Evolutionary conservation across 2,797 vertebrate genomes (phyloP).

Genomic region (Apogon hyalosoma): DNA sequence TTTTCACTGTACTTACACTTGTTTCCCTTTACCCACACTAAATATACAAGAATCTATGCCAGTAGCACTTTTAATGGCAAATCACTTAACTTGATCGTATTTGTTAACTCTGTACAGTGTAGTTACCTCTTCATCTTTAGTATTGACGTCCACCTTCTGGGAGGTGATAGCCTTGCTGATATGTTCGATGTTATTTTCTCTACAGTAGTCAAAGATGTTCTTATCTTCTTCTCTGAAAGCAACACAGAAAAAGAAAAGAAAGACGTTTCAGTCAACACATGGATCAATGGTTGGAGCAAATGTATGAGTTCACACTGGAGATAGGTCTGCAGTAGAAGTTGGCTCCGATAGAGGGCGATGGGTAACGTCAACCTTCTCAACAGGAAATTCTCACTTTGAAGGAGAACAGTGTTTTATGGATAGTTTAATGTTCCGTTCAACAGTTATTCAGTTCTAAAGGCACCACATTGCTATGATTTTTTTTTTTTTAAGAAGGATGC

Average conservation of each 20-base stretch:
- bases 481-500: too few relatives aligned
- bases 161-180: slow-evolving; percentile 91
- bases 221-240: slow-evolving; percentile 95
- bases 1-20: not conserved
- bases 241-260: slow-evolving; percentile 23
- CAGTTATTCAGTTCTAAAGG: too few relatives aligned
- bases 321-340: too few relatives aligned
- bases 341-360: too few relatives aligned
- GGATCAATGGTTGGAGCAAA: not conserved
- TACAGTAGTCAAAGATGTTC: slow-evolving; percentile 98
- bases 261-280: slow-evolving; percentile 17
- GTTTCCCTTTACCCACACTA: not conserved
- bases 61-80: slow-evolving; percentile 7
- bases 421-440: too few relatives aligned
- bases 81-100: slow-evolving; percentile 18
- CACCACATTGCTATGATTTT: too few relatives aligned
- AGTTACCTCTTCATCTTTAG: slow-evolving; percentile 94
- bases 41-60: not conserved
- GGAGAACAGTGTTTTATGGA: too few relatives aligned
- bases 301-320: too few relatives aligned
- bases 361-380: too few relatives aligned
- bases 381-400: too few relatives aligned
- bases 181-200: slow-evolving; percentile 96
- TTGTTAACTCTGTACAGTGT: not conserved
- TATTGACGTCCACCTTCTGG: slow-evolving; percentile 91